phyloP scores from a whole-genome alignment of 2,113 vertebrate species.

The Trogon surrucura region DNA sequence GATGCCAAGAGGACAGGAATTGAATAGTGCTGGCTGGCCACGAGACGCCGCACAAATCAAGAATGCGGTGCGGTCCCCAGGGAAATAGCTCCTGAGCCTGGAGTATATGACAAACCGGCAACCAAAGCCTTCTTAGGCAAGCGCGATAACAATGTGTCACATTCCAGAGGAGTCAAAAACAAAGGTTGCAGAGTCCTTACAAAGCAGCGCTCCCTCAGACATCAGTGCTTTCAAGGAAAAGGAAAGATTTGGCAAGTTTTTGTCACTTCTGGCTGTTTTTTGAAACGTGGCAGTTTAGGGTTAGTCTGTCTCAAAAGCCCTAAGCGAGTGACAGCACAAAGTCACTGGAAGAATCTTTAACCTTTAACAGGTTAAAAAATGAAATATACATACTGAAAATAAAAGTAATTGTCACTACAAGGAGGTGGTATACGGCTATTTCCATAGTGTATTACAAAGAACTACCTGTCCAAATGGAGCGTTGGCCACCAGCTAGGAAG shows the following conservation, averaged over 20 bases:
- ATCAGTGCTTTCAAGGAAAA: conserved; percentile 63
- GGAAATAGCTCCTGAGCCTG: conserved; percentile 80
- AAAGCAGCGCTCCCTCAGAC: conserved; percentile 43
- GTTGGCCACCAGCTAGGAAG: not conserved
- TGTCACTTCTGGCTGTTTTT: not conserved
- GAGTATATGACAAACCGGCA: conserved; percentile 75
- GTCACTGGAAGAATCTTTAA: not conserved
- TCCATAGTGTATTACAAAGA: not conserved
- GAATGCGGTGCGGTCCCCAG: conserved; percentile 70
- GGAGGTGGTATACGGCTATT: not conserved
- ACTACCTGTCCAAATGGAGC: not conserved
- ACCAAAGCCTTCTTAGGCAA: conserved; percentile 67
- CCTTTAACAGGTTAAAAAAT: not conserved
- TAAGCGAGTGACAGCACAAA: not conserved
- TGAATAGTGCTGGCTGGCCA: conserved; percentile 72
- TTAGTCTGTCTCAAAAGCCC: not conserved
- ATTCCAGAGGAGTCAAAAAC: conserved; percentile 77
- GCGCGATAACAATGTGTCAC: conserved; percentile 73
- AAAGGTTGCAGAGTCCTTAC: conserved; percentile 63
- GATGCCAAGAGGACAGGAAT: conserved; percentile 76
- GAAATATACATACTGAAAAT: not conserved
- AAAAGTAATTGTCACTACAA: not conserved
- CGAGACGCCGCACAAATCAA: conserved; percentile 70
- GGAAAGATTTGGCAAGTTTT: not conserved
- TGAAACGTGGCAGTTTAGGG: not conserved